Base-by-base conservation (phyloP, 2,113 vertebrate species). In the Tricholaema leucomelas region DNA sequence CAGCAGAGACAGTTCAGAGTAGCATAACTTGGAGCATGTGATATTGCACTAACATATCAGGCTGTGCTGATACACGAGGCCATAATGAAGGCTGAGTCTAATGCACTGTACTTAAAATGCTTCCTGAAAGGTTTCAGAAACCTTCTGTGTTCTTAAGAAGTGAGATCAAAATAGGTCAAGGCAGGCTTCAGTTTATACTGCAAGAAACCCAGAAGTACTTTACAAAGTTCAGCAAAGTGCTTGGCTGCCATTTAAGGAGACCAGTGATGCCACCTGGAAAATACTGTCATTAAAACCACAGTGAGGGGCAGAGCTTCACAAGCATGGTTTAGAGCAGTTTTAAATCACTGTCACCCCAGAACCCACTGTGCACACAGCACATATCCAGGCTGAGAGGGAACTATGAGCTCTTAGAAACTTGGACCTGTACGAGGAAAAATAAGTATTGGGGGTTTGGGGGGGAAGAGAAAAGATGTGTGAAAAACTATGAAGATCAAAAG, bases 111-210 rank as follows among this genome's bases (percentile, higher is more conserved):
- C 46, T 85, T 70, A 71, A 91, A 89, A 74, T 24, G 38, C 72
- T 89, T 92, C 79, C 60, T 1, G 9, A 83, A 87, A 93, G 64
- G 52, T 71, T 87, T 42, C 73, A 67, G 56, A 93, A 93, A 67
- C 56, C 30, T 85, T 58, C 24, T 5, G 0, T 52, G 38, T 30
- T 82, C 81, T 33, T 36, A 77, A 66, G 81, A 82, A 91, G 85
- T 40, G 31, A 64, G 75, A 87, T 90, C 85, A 77, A 77, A 85
- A 71, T 33, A 91, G 82, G 61, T 80, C 65, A 77, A 61, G 56
- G 16, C 27, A 70, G 48, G 27, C 30, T 87, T 59, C 48, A 66
- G 93, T 94, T 92, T 70, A 8, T 38, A 35, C 31, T 0, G 1
- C 30, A 15, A 82, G 83, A 69, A 87, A 85, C 36, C 23, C 56